These are phyloP conservation scores for Oncorhynchus gorbuscha DNA, from an alignment of 2,113 vertebrate species.

Conservation along the genomic window DNA sequence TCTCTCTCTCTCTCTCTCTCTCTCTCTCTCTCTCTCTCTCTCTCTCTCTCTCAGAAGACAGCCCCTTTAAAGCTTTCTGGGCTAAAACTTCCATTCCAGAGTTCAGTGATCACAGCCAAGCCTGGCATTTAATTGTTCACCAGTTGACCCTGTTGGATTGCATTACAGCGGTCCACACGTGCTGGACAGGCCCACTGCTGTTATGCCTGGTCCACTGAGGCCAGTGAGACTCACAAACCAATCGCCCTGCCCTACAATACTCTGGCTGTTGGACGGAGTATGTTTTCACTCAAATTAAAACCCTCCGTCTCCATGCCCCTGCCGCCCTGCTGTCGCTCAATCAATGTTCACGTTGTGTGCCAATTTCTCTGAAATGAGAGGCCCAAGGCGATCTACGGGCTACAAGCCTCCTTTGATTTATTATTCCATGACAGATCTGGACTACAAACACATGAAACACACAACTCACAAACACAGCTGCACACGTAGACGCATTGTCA, in stretches of 20 bases:
- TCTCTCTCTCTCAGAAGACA: slow-evolving; percentile 13
- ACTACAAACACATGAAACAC: slow-evolving; percentile 35
- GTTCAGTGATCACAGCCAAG: background rate
- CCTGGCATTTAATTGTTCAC: slow-evolving; percentile 29
- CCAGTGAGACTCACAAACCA: background rate
- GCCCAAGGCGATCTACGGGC: slow-evolving; percentile 45
- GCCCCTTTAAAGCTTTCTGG: slow-evolving; percentile 29
- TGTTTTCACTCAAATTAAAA: background rate
- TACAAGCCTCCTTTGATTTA: slow-evolving; percentile 61
- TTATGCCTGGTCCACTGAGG: background rate
- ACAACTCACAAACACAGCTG: background rate
- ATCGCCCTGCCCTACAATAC: slow-evolving; percentile 3
- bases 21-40: background rate
- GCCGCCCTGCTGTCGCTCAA: slow-evolving; percentile 41
- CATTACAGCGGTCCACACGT: slow-evolving; percentile 14
- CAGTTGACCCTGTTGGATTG: slow-evolving; percentile 30
- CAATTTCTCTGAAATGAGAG: slow-evolving; percentile 55
- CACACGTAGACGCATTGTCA: slow-evolving; percentile 45
- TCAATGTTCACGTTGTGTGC: slow-evolving; percentile 50
- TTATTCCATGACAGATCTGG: slow-evolving; percentile 42
- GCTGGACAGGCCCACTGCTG: background rate
- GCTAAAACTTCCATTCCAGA: slow-evolving; percentile 31
- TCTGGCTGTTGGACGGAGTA: slow-evolving; percentile 7
- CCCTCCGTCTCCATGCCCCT: slow-evolving; percentile 51
- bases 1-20: no score